Base-by-base conservation (phyloP, 1,140 invertebrate species). In the Pogonomyrmex californicus region DNA sequence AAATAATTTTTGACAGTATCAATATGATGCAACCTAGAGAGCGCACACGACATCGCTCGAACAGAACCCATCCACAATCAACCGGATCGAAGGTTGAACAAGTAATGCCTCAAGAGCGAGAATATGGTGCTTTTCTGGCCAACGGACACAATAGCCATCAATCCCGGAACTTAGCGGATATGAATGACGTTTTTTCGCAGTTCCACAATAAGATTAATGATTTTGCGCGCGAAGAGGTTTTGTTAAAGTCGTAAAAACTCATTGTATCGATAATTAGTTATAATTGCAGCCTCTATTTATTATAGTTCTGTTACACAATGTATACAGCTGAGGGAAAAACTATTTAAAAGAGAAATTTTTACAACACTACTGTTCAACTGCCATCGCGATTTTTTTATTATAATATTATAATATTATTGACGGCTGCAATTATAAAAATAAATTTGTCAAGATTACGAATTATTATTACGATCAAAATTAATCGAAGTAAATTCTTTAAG, bases 201-300 rank as follows among this genome's bases (percentile, higher is more conserved):
- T 91, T 92, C 54, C 89, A 92, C 49, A 86, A 82, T 17, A 92
- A 91, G 47, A 86, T 94, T 41, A 94, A 92, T 33, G 92, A 93
- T 60, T 70, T 94, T 3, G 91, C 92, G 6, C 91, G 91, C 30
- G 93, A 94, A 73, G 93, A 95, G 86, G 86, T 95, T 68, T 90
- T 95, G 23, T 62, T 94, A 0, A 94, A 94, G 68, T 88, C 90
- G 17, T 95, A 66, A 94, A 86, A 75, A 70, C 58, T 10, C 30
- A 54, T 49, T 41, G 33, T 33, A 58, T 66, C 77, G n/a, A 71
- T 44, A 75, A 36, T 47, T 82, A 58, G 2, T 82, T 73, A 38
- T 10, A 30, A n/a, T 23, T 73, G 12, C 49, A 82, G n/a, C 17
- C 9, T 51, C 23, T 33, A 49, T 5, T 58, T 81, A 54, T 12